These are phyloP conservation scores for Ypsolopha scabrella DNA, from an alignment of 2,888 invertebrate genomes.

Conservation along the genomic window DNA sequence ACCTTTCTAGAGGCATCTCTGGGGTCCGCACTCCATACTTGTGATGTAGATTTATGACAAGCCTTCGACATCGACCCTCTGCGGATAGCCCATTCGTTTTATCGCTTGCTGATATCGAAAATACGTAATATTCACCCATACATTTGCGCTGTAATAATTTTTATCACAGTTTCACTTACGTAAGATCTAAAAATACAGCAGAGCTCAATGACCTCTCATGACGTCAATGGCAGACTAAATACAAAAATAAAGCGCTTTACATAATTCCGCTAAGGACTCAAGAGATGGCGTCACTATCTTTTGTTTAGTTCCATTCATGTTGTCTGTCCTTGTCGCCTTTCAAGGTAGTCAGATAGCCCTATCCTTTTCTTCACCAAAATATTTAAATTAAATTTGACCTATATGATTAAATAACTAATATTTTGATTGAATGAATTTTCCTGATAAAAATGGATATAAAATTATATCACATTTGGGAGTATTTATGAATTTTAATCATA, in stretches of 20 bases:
- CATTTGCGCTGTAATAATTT: too few species aligned
- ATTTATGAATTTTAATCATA: too few species aligned
- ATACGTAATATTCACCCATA: too few species aligned
- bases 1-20: not conserved
- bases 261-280: not conserved
- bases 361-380: not conserved
- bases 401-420: not conserved
- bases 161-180: too few species aligned
- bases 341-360: not conserved
- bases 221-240: too few species aligned
- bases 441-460: too few species aligned
- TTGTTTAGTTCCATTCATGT: not conserved
- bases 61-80: not conserved
- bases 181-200: not conserved
- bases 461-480: too few species aligned
- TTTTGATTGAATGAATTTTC: too few species aligned
- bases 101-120: not conserved
- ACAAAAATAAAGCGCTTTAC: not conserved
- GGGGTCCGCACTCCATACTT: not conserved
- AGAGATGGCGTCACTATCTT: not conserved
- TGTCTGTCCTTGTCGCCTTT: not conserved
- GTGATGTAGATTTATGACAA: constrained; percentile 1
- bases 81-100: not conserved
- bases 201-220: too few species aligned
- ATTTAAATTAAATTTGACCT: not conserved